Evolutionary conservation across 2,113 vertebrate genomes (phyloP).

Genomic region (Gobiocypris rarus): DNA sequence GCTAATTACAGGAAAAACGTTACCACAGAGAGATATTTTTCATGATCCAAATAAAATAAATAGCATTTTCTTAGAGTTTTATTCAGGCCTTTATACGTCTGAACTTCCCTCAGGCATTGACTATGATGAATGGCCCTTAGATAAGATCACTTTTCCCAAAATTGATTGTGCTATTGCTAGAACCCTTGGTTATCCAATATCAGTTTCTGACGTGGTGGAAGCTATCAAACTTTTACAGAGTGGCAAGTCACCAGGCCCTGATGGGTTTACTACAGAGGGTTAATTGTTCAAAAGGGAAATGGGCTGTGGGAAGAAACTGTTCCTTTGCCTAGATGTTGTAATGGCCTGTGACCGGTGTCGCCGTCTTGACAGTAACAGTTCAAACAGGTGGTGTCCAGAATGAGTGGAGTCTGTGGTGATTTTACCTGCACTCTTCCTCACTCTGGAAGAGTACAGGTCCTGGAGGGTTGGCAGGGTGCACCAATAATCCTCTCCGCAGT

Average conservation of each 20-base stretch:
- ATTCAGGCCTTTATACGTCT: not conserved
- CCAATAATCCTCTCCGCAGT: too few relatives aligned
- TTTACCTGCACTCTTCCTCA: too few relatives aligned
- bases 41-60: not conserved
- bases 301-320: too few relatives aligned
- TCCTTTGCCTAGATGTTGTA: too few relatives aligned
- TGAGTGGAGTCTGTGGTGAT: too few relatives aligned
- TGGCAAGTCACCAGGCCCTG: conserved; percentile 1
- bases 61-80: not conserved
- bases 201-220: not conserved
- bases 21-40: not conserved
- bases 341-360: too few relatives aligned
- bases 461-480: too few relatives aligned
- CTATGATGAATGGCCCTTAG: not conserved
- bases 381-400: too few relatives aligned
- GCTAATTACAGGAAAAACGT: not conserved
- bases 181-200: not conserved
- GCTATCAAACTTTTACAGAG: conserved; percentile 11
- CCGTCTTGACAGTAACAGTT: too few relatives aligned
- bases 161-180: not conserved
- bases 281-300: too few relatives aligned
- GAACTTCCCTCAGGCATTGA: not conserved
- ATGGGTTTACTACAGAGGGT: too few relatives aligned
- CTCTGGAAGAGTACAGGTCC: too few relatives aligned
- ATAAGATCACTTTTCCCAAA: not conserved